These are phyloP conservation scores for Tor tambroides DNA, from an alignment of 2,113 vertebrate genomes.

Conservation along the genomic window DNA sequence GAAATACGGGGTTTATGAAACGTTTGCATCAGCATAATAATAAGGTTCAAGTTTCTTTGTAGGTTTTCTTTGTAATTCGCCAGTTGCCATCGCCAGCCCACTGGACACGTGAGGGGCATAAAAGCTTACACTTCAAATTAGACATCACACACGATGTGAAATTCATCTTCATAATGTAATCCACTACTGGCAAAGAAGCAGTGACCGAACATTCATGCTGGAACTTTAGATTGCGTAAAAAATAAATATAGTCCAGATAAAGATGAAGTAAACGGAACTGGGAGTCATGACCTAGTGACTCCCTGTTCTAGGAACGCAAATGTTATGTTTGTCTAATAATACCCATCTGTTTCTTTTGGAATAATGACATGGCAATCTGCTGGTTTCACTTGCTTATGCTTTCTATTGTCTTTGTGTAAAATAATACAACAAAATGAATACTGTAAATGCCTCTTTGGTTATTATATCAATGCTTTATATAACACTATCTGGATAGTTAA, in stretches of 20 bases:
- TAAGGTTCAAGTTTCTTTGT: slow-evolving; percentile 56
- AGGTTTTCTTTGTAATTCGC: slow-evolving; percentile 52
- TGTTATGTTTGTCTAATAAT: slow-evolving; percentile 32
- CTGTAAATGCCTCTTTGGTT: too few relatives aligned
- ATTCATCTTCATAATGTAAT: slow-evolving; percentile 15
- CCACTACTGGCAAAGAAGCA: slow-evolving; percentile 1
- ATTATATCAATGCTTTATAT: not conserved
- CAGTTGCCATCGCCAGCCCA: slow-evolving; percentile 46
- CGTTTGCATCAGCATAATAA: slow-evolving; percentile 50
- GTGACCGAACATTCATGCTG: not conserved
- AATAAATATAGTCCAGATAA: not conserved
- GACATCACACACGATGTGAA: not conserved
- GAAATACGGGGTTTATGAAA: slow-evolving; percentile 43
- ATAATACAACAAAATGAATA: not conserved
- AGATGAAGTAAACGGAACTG: not conserved
- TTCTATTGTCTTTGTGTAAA: not conserved
- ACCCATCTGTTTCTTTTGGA: not conserved
- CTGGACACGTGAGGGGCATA: slow-evolving; percentile 60
- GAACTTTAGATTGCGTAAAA: not conserved
- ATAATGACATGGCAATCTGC: not conserved
- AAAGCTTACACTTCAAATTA: not conserved
- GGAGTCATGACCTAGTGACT: slow-evolving; percentile 14
- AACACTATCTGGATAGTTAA: not conserved
- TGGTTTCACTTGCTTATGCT: not conserved
- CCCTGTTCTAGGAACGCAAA: slow-evolving; percentile 29